These are phyloP conservation scores for Orchesella flavescens DNA, from an alignment of 2,888 invertebrate genomes.

Conservation along the genomic window DNA sequence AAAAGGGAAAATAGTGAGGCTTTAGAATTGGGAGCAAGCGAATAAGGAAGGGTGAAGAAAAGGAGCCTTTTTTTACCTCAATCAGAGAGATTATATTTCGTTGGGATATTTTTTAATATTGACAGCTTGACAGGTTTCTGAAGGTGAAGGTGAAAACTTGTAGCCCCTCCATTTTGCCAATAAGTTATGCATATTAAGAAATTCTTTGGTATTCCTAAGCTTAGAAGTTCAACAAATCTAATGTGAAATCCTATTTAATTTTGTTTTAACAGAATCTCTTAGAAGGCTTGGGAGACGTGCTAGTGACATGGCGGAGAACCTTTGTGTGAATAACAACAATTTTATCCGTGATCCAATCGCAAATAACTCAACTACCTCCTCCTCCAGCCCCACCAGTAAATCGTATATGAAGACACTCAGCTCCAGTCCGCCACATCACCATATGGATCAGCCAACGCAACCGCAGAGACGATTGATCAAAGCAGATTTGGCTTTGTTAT, in stretches of 20 bases:
- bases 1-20: not conserved
- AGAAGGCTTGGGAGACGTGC: slow-evolving; percentile 67
- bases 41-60: not conserved
- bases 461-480: slow-evolving; percentile 71
- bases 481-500: slow-evolving; percentile 70
- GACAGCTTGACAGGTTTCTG: slow-evolving; percentile 54
- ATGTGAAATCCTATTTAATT: not conserved
- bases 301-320: slow-evolving; percentile 68
- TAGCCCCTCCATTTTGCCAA: not conserved
- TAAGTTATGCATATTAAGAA: not conserved
- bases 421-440: slow-evolving; percentile 5
- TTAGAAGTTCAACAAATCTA: not conserved
- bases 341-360: slow-evolving; percentile 53
- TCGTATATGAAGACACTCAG: slow-evolving; percentile 11
- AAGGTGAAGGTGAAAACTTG: slow-evolving; percentile 53
- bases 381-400: slow-evolving; percentile 7
- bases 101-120: slow-evolving; percentile 11
- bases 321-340: slow-evolving; percentile 68
- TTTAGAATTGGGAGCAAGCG: too few species aligned
- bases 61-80: not conserved
- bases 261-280: slow-evolving; percentile 64
- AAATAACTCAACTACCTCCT: slow-evolving; percentile 17
- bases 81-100: not conserved
- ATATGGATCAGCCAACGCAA: slow-evolving; percentile 60
- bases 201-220: not conserved